phyloP scores from a whole-genome alignment of 2,888 invertebrate genomes.

The Leptopilina myrica region DNA sequence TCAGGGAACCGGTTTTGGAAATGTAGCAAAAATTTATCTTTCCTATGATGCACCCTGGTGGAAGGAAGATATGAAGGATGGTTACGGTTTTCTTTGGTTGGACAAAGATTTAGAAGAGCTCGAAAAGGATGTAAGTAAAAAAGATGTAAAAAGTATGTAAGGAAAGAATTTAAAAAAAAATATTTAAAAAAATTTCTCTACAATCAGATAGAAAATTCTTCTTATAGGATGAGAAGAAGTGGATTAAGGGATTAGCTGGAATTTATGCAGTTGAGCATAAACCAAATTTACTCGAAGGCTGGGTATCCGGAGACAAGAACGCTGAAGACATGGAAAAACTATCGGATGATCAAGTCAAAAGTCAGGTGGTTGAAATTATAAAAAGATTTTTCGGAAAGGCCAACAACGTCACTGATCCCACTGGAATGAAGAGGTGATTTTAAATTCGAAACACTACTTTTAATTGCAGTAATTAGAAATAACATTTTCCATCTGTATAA shows the following conservation, averaged over 20 bases:
- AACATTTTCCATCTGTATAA: neutral
- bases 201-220: neutral
- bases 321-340: neutral
- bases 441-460: neutral
- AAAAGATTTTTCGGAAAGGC: neutral
- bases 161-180: no score
- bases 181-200: no score
- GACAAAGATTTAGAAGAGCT: conserved; percentile 74
- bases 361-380: neutral
- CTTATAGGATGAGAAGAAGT: conserved; percentile 59
- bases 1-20: conserved; percentile 63
- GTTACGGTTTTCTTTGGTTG: conserved; percentile 80
- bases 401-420: neutral
- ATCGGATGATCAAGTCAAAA: neutral
- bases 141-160: no score
- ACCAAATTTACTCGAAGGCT: neutral
- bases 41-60: conserved; percentile 83
- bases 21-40: conserved; percentile 69
- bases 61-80: conserved; percentile 61
- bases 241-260: neutral
- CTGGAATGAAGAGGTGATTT: conserved; percentile 75
- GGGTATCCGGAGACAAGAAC: neutral
- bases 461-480: neutral
- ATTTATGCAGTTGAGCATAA: conserved; percentile 64
- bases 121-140: conserved; percentile 55